These are phyloP conservation scores for Leptonema lineaticorne DNA, from an alignment of 1,140 invertebrate genomes.

Conservation along the genomic window DNA sequence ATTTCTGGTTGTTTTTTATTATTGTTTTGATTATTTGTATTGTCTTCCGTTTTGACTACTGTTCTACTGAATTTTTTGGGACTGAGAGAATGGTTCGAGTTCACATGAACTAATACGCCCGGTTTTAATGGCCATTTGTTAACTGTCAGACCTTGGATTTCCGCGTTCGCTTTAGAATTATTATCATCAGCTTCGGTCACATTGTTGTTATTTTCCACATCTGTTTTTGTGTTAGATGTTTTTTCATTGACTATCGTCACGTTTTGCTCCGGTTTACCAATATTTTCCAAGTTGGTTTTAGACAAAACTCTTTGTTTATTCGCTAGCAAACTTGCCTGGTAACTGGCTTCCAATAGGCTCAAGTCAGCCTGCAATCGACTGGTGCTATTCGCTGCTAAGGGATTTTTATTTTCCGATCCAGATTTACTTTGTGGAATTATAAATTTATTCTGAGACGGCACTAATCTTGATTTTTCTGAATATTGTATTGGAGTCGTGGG, in stretches of 20 bases:
- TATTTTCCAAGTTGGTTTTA: conserved; percentile 24
- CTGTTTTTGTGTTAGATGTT: conserved; percentile 40
- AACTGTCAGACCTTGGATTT: conserved; percentile 57
- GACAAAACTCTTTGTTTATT: conserved; percentile 29
- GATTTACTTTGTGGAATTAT: conserved; percentile 46
- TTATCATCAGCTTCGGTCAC: conserved; percentile 30
- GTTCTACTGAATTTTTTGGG: conserved; percentile 54
- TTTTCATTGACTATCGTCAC: conserved; percentile 36
- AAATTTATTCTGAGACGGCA: conserved; percentile 48
- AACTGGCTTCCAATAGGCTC: conserved; percentile 44
- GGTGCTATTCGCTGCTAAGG: conserved; percentile 42
- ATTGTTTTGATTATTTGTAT: conserved; percentile 38
- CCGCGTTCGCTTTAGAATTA: conserved; percentile 44
- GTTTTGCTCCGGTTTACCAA: conserved; percentile 36
- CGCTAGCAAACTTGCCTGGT: conserved; percentile 37
- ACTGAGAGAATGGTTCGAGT: conserved; percentile 58
- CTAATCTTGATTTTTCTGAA: conserved; percentile 53
- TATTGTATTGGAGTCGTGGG: conserved; percentile 51
- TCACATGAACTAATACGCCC: conserved; percentile 84
- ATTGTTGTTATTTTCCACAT: conserved; percentile 46
- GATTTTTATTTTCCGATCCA: conserved; percentile 45
- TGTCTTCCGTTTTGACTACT: conserved; percentile 40
- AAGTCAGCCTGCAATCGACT: conserved; percentile 50
- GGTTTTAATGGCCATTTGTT: conserved; percentile 85
- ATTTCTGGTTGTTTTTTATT: conserved; percentile 28